Percentiles rank a stretch among this genome's conserved stretches.
phyloP scores from a whole-genome alignment of 2,888 invertebrate genomes.

The Drosophila nr. fundita region DNA sequence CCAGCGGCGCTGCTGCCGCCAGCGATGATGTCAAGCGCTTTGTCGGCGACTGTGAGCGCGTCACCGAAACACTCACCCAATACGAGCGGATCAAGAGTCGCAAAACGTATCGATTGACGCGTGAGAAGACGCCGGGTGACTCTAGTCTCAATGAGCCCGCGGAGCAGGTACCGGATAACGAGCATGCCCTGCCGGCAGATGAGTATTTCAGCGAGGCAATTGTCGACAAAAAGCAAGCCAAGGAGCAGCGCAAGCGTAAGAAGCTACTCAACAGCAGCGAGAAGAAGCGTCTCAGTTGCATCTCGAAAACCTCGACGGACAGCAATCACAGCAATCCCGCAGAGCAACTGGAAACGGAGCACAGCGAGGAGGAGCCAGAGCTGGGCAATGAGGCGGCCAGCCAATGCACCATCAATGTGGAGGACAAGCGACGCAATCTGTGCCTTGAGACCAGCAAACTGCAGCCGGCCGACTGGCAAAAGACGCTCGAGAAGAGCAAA shows the following conservation, averaged over 20 bases:
- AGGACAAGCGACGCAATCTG: constrained; percentile 81
- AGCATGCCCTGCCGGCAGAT: constrained; percentile 88
- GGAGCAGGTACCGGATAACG: constrained; percentile 83
- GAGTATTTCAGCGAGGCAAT: constrained; percentile 87
- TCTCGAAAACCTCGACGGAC: constrained; percentile 84
- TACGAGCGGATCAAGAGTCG: constrained; percentile 84
- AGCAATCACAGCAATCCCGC: constrained; percentile 81
- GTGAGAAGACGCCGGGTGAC: constrained; percentile 80
- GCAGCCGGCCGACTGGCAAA: constrained; percentile 82
- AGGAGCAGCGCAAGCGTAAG: constrained; percentile 70
- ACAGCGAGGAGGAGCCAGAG: constrained; percentile 80
- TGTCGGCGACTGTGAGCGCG: constrained; percentile 84
- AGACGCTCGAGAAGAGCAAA: constrained; percentile 84
- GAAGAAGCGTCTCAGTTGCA: constrained; percentile 84
- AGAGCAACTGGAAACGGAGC: constrained; percentile 47
- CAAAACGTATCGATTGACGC: constrained; percentile 83
- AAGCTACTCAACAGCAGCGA: constrained; percentile 72
- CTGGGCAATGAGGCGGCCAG: constrained; percentile 52
- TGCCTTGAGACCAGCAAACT: constrained; percentile 79
- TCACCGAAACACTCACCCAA: constrained; percentile 83
- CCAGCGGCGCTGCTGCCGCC: constrained; percentile 40
- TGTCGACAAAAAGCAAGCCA: constrained; percentile 54
- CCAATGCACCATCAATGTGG: constrained; percentile 81
- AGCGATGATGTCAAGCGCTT: constrained; percentile 81
- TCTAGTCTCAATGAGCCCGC: constrained; percentile 61